phyloP scores from a whole-genome alignment of 2,113 vertebrate species.

The Lipophrys pholis region DNA sequence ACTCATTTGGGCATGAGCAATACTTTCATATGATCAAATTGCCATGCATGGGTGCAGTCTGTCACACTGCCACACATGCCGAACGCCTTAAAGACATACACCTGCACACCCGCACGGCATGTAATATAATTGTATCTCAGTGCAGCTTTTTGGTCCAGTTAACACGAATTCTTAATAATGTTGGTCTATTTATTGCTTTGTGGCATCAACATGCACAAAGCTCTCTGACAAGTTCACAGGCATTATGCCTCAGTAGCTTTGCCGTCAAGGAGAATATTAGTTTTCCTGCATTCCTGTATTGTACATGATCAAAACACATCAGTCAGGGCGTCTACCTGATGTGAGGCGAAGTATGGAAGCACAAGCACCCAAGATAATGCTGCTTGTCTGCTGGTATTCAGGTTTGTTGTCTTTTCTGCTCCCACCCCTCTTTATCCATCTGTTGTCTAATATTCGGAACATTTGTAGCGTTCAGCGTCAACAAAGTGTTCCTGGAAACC shows the following conservation, averaged over 20 bases:
- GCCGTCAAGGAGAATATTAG: conserved; percentile 26
- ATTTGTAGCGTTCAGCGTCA: background rate
- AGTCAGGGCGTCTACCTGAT: background rate
- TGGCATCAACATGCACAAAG: conserved; percentile 10
- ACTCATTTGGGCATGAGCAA: background rate
- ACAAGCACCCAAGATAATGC: no score
- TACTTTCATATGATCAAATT: background rate
- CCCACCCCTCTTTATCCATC: background rate
- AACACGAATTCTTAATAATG: background rate
- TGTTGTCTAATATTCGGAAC: background rate
- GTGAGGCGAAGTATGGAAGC: no score
- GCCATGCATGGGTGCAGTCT: no score
- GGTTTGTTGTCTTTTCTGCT: background rate
- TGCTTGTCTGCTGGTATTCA: no score
- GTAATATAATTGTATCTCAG: no score
- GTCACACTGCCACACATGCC: no score
- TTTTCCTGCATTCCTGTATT: background rate
- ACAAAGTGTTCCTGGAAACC: no score
- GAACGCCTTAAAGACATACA: no score
- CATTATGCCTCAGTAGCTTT: background rate
- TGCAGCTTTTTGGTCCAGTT: no score
- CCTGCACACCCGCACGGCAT: no score
- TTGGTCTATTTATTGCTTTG: conserved; percentile 12
- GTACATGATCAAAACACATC: conserved; percentile 32
- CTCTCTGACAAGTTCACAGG: conserved; percentile 8